Evolutionary conservation across 1,140 invertebrate genomes (phyloP).

Genomic region (Drosophila sulfurigaster): DNA sequence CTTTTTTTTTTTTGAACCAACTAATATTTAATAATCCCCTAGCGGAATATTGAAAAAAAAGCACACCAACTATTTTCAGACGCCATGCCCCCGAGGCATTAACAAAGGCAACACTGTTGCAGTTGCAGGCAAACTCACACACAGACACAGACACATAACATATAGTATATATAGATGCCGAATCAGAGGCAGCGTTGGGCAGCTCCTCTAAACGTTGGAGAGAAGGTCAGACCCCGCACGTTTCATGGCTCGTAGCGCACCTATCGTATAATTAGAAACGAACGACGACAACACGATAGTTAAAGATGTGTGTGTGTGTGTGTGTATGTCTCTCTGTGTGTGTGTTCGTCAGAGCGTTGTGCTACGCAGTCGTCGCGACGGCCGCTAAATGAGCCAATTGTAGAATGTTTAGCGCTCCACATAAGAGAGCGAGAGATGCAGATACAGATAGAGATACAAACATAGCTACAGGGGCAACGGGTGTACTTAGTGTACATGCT

Average conservation of each 20-base stretch:
- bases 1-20: conserved; percentile 43
- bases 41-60: conserved; percentile 30
- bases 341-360: conserved; percentile 19
- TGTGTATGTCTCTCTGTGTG: conserved; percentile 17
- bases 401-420: conserved; percentile 52
- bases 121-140: conserved; percentile 28
- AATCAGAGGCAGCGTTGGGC: conserved; percentile 40
- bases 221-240: conserved; percentile 82
- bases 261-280: conserved; percentile 82
- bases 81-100: conserved; percentile 40
- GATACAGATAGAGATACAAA: neutral
- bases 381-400: conserved; percentile 73
- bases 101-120: conserved; percentile 35
- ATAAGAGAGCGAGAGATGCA: conserved; percentile 31
- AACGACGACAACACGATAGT: conserved; percentile 70
- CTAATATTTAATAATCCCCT: conserved; percentile 75
- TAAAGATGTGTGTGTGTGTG: conserved; percentile 22
- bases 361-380: conserved; percentile 53
- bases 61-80: conserved; percentile 49
- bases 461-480: conserved; percentile 10
- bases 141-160: too few relatives aligned
- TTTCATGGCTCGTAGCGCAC: conserved; percentile 80
- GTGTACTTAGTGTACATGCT: conserved; percentile 19
- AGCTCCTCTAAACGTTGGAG: conserved; percentile 67
- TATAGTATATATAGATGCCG: neutral